Evolutionary conservation across 2,888 invertebrate species (phyloP).

Genomic region (Tanypteryx hageni): DNA sequence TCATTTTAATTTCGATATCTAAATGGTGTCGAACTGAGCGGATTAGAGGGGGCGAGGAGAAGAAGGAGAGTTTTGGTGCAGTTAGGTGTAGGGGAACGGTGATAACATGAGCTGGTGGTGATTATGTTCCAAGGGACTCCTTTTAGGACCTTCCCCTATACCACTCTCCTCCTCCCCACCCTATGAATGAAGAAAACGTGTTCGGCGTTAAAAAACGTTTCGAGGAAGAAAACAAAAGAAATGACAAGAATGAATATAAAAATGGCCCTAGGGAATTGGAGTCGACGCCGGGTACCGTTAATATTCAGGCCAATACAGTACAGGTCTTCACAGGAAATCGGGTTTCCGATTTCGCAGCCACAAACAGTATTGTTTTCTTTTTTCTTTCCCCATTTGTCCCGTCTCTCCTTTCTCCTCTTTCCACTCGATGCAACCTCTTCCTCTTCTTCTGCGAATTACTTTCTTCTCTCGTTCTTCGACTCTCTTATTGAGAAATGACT

Average conservation of each 20-base stretch:
- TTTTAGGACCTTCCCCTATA: not conserved
- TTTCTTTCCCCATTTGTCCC: conserved; percentile 42
- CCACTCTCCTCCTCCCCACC: not conserved
- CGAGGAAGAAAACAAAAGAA: conserved; percentile 22
- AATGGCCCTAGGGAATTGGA: conserved; percentile 36
- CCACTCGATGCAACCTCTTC: not conserved
- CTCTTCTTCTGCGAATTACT: not conserved
- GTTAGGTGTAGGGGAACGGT: not conserved
- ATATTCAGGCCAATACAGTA: conserved; percentile 51
- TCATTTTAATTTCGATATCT: too few species aligned
- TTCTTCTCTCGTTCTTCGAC: not conserved
- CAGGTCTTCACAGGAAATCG: conserved; percentile 60
- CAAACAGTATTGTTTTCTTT: conserved; percentile 40
- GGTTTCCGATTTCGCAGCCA: conserved; percentile 48
- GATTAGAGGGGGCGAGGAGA: too few species aligned
- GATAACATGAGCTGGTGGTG: not conserved
- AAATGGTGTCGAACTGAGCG: too few species aligned
- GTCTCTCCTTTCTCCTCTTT: not conserved
- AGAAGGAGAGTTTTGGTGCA: not conserved
- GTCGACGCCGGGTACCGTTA: conserved; percentile 53
- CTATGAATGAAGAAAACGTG: conserved; percentile 54
- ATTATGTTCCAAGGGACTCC: not conserved
- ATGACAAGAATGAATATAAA: conserved; percentile 44
- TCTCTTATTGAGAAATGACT: too few species aligned
- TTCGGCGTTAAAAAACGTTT: conserved; percentile 46